A percentile compares a stretch with the other conserved stretches of the same genome.
These are phyloP conservation scores for Oncorhynchus masou DNA, from an alignment of 2,113 vertebrate species.

Conservation along the genomic window DNA sequence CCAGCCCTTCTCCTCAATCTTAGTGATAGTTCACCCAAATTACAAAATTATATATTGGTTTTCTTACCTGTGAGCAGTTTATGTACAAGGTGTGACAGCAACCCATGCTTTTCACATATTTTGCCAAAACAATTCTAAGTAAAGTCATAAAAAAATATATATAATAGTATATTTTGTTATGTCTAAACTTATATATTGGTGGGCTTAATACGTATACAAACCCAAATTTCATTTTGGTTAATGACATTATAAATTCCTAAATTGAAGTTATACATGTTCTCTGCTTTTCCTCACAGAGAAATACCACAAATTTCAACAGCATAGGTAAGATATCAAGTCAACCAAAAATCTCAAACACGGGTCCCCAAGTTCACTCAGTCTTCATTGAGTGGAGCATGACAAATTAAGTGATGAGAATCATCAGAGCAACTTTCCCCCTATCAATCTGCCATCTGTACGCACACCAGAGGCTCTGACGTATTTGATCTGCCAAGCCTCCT, in stretches of 20 bases:
- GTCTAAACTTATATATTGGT: too few species aligned
- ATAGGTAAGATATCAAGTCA: neutral
- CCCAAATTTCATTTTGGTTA: neutral
- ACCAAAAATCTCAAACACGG: neutral
- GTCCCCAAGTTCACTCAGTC: neutral
- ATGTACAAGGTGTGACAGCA: too few species aligned
- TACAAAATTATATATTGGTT: too few species aligned
- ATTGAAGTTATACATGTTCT: neutral
- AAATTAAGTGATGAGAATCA: constrained; percentile 5
- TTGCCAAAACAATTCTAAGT: too few species aligned
- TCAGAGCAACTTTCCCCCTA: neutral
- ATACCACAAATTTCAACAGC: neutral
- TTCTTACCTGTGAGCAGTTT: too few species aligned
- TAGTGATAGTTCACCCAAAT: too few species aligned
- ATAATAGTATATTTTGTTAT: too few species aligned
- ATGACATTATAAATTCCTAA: neutral
- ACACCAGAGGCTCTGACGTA: neutral
- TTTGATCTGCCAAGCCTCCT: neutral
- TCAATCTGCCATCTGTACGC: neutral
- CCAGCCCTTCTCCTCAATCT: too few species aligned
- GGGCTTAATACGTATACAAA: too few species aligned
- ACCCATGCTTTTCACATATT: too few species aligned
- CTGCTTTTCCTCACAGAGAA: too few species aligned
- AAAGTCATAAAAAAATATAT: too few species aligned
- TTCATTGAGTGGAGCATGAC: constrained; percentile 1